Evolutionary conservation across 2,797 vertebrate species (phyloP).

Genomic region (Anguilla megastoma): DNA sequence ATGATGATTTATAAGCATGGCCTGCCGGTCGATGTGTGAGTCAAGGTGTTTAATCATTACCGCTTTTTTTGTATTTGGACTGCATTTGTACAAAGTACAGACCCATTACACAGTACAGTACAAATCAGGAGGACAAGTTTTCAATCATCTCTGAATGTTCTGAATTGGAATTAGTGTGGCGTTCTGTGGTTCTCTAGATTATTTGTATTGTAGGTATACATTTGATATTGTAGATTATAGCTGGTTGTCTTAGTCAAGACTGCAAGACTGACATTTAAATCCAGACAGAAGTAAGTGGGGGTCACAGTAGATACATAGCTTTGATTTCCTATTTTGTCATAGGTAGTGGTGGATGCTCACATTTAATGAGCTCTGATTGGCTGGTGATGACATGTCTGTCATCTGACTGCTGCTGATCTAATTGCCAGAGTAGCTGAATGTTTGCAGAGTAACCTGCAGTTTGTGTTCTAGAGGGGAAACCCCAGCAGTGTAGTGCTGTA

Average conservation of each 20-base stretch:
- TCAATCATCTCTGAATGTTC: no score
- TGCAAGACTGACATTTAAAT: neutral
- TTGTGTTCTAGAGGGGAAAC: no score
- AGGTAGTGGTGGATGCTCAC: neutral
- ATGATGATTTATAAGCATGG: neutral
- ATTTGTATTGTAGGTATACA: neutral
- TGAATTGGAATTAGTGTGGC: no score
- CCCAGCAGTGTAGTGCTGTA: neutral
- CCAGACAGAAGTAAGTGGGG: neutral
- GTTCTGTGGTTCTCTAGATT: neutral
- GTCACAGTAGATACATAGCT: neutral
- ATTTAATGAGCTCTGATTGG: neutral
- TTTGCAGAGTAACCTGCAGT: neutral
- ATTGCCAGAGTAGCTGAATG: neutral
- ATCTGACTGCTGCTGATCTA: neutral
- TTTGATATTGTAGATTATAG: neutral
- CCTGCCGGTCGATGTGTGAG: neutral
- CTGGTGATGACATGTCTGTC: neutral
- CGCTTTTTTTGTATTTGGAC: neutral
- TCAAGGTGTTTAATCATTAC: neutral
- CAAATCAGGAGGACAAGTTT: no score
- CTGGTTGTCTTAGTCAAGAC: neutral
- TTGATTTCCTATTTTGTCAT: neutral
- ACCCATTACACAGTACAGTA: no score
- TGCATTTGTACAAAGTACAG: neutral